Base-by-base conservation (phyloP, 2,797 vertebrate species). In the Kryptolebias ocellatus region DNA sequence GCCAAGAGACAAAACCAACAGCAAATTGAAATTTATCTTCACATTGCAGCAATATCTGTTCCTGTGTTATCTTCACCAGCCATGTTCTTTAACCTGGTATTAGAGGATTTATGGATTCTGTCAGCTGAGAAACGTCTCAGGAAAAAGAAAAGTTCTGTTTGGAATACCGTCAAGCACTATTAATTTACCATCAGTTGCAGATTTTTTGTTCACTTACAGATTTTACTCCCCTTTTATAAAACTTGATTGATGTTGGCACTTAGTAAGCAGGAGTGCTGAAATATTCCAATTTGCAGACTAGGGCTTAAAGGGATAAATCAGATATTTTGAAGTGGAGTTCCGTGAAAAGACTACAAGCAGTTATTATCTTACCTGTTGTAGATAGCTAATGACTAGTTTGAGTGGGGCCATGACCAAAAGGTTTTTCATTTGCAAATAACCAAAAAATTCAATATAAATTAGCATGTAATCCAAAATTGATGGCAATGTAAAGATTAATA, bases 1-100 rank as follows among this genome's bases (percentile, higher is more conserved):
- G 83, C 75, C 31, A 78, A 87, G 89, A 90, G 84, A 89, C 87
- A 85, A 86, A 90, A 90, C 83, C 80, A 90, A 89, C 81, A 81
- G 86, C 86, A 91, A 93, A 94, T 92, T 91, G 92, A 93, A 94
- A 92, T 91, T 71, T 85, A 90, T 93, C 90, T 89, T 88, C 75
- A 67, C 64, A 64, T 87, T 81, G 80, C 72, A 63, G 84, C 88
- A 89, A 91, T 93, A 92, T 93, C 87, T 90, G 82, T 84, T 82
- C 72, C 76, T 60, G 60, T 85, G 83, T 90, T 91, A 90, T 92
- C 90, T 87, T 80, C 84, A 78, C 76, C 61, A 85, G 79, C 57
- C 71, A 49, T 74, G 76, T 87, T 89, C 83, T 86, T 89, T 87
- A 91, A 90, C 87, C 83, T 72, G 60, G 74, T 84, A 85, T 90